Base-by-base conservation (phyloP, 2,113 vertebrate species). In the Myotis lucifugus region DNA sequence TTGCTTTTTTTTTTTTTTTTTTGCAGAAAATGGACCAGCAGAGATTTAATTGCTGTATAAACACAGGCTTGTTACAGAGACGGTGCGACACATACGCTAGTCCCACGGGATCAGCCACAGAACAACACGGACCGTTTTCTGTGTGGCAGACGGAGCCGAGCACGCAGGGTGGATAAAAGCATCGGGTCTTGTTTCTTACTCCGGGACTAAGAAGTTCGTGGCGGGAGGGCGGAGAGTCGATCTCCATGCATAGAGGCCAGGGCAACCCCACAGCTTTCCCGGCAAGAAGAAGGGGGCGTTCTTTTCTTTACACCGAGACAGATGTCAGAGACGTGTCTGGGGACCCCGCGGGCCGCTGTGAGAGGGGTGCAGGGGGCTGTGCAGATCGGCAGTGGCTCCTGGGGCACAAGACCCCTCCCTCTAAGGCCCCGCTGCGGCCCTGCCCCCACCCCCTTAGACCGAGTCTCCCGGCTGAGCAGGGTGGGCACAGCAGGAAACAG, bases 271-370 rank as follows among this genome's bases (percentile, higher is more conserved):
- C 0, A 13, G 74, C 81, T 90, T 88, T 83, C 40, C 17, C 91
- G 70, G 93, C 59, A 83, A 72, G 61, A 99, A 99, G 81, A 88
- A 66, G 19, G 52, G 34, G 27, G 14, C 29, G 17, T 6, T 17
- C 50, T 50, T 92, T 82, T 59, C 76, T 94, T 88, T 64, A 95
- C 15, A 6, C 17, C 3, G 15, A 46, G 29, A 32, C 42, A 46
- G 88, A 88, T 74, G 67, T 83, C 15, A n/a, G 27, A 79, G 29
- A 23, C 23, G 54, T 40, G 40, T 4, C 76, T 66, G 29, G 46
- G 21, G 18, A 8, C 19, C 29, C 84, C 59, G 2, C n/a, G 81
- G 61, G 59, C 27, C 37, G 0, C 61, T 18, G 79, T 11, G 69
- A 61, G 64, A 86, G 17, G 52, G 27, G 19, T 52, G 4, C 21